Evolutionary conservation across 2,888 invertebrate species (phyloP).

Genomic region (Odontothrips loti): DNA sequence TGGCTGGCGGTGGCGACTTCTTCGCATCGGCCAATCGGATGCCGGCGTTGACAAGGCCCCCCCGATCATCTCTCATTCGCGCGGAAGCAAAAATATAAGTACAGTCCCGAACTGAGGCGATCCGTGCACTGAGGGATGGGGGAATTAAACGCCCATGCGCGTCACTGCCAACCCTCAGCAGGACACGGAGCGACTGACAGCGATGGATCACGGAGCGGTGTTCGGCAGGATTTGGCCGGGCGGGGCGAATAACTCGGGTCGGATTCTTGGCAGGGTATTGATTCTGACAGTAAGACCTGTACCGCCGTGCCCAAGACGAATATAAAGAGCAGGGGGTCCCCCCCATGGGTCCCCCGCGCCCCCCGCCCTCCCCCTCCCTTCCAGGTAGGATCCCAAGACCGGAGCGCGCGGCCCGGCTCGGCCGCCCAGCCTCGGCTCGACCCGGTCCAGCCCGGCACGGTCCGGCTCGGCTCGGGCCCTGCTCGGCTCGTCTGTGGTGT

Average conservation of each 20-base stretch:
- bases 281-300: constrained; percentile 26
- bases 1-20: not conserved
- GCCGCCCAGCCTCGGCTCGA: not conserved
- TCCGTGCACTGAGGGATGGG: too few relatives aligned
- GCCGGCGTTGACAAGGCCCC: too few relatives aligned
- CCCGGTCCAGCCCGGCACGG: not conserved
- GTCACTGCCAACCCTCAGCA: not conserved
- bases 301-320: not conserved
- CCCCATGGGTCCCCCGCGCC: not conserved
- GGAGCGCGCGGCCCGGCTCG: not conserved
- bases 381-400: not conserved
- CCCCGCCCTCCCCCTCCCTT: not conserved
- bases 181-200: too few relatives aligned
- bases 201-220: not conserved
- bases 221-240: not conserved
- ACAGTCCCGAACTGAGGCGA: too few relatives aligned
- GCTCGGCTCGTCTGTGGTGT: constrained; percentile 4
- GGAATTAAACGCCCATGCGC: too few relatives aligned
- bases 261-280: constrained; percentile 7
- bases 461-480: not conserved
- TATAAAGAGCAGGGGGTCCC: constrained; percentile 4
- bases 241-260: too few relatives aligned
- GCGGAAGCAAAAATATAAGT: too few relatives aligned
- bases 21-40: too few relatives aligned
- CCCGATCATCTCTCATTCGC: too few relatives aligned